A percentile compares a stretch with the other conserved stretches of the same genome.
These are phyloP conservation scores for Poicephalus gulielmi DNA, from an alignment of 2,113 vertebrate genomes.

Conservation along the genomic window DNA sequence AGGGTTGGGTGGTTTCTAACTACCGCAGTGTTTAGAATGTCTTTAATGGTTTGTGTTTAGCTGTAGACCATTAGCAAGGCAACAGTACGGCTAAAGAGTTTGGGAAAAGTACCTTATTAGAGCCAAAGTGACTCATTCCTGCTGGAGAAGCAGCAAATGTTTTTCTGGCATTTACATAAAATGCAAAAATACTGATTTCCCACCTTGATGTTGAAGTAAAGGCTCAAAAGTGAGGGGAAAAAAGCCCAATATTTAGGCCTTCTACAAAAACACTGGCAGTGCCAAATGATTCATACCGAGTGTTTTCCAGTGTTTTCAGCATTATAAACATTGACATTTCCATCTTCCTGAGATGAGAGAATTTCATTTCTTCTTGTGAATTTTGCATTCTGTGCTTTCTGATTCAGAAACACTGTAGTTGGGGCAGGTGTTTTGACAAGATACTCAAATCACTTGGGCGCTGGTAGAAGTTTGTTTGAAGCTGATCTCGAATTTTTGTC, in stretches of 20 bases:
- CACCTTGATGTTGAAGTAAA: neutral
- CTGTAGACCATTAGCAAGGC: neutral
- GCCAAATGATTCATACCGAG: slow-evolving; percentile 14
- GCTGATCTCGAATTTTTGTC: neutral
- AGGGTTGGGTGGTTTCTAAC: neutral
- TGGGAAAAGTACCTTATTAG: neutral
- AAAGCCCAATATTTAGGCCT: neutral
- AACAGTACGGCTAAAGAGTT: neutral
- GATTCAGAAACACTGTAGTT: neutral
- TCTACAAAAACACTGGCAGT: neutral
- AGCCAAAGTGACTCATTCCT: slow-evolving; percentile 36
- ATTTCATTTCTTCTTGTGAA: neutral
- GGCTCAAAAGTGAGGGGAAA: neutral
- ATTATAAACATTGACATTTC: neutral
- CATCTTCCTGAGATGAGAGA: neutral
- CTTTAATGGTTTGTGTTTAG: neutral
- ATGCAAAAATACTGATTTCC: slow-evolving; percentile 12
- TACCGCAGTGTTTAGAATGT: neutral
- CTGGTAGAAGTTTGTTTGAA: neutral
- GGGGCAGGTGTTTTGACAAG: neutral
- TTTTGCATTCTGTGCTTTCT: neutral
- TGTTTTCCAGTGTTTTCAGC: neutral
- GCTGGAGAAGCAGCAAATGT: neutral
- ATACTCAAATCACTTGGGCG: neutral
- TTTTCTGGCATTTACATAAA: slow-evolving; percentile 39